These are phyloP conservation scores for Halocaridina rubra DNA, from an alignment of 2,888 invertebrate species.

Conservation along the genomic window DNA sequence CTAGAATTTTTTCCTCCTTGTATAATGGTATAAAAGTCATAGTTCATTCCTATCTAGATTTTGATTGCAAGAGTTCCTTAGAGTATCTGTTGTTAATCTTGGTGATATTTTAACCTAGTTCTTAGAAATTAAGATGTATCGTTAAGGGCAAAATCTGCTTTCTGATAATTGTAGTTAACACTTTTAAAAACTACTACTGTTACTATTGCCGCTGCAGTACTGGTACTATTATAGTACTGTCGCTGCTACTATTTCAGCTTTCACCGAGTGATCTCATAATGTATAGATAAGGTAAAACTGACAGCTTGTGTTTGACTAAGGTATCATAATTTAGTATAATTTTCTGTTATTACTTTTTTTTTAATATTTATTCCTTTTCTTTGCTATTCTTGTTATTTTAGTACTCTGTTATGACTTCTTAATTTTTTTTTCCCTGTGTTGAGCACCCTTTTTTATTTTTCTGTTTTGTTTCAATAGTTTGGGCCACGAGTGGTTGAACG, in stretches of 20 bases:
- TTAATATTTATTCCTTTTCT: not conserved
- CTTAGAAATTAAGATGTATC: constrained; percentile 42
- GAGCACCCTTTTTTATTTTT: constrained; percentile 1
- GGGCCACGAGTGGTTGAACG: constrained; percentile 38
- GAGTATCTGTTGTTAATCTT: constrained; percentile 35
- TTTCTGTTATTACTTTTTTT: too few relatives aligned
- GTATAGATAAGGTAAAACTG: constrained; percentile 14
- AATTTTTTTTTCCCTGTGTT: not conserved
- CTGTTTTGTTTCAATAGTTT: constrained; percentile 46
- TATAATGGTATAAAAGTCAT: constrained; percentile 21
- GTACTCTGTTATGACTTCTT: not conserved
- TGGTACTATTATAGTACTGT: not conserved
- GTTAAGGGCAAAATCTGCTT: constrained; percentile 43
- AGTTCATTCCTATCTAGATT: constrained; percentile 22
- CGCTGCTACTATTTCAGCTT: constrained; percentile 37
- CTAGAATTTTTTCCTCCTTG: constrained; percentile 34
- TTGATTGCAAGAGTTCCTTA: constrained; percentile 37
- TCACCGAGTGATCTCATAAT: constrained; percentile 53
- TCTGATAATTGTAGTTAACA: constrained; percentile 26
- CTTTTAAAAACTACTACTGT: constrained; percentile 26
- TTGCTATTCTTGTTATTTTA: constrained; percentile 13
- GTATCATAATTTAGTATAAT: not conserved
- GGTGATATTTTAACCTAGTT: constrained; percentile 13
- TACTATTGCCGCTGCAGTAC: too few relatives aligned
- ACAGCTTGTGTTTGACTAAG: constrained; percentile 43